Percentiles rank a stretch among this genome's conserved stretches.
Conservation (phyloP, 2,113 vertebrate genomes). For the Eudyptes chrysolophus region DNA sequence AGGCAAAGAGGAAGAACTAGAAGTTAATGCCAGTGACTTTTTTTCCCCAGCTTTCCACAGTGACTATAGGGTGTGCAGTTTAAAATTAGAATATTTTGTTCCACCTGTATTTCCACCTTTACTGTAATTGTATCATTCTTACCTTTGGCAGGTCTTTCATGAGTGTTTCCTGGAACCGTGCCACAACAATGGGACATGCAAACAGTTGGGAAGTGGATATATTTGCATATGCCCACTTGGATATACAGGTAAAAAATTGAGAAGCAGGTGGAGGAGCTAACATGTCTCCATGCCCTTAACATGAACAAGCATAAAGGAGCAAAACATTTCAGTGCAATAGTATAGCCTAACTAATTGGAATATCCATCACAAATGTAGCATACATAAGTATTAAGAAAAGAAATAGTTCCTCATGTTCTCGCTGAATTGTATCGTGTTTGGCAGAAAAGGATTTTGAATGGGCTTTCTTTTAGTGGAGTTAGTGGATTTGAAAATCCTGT, state of each 20-base stretch:
- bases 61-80: background rate
- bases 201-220: constrained; percentile 91
- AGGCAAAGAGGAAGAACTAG: background rate
- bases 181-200: constrained; percentile 91
- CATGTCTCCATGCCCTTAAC: background rate
- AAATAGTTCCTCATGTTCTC: background rate
- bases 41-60: background rate
- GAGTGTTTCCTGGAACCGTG: constrained; percentile 96
- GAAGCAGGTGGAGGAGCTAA: background rate
- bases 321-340: background rate
- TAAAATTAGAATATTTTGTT: background rate
- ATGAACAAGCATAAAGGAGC: background rate
- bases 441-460: background rate
- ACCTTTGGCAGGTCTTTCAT: constrained; percentile 86
- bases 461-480: background rate
- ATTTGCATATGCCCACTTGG: constrained; percentile 84
- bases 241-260: constrained; percentile 72
- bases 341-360: background rate
- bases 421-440: background rate
- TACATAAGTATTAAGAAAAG: background rate
- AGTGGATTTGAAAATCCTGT: background rate
- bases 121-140: background rate
- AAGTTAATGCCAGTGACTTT: background rate
- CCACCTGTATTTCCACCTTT: background rate
- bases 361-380: background rate